Conservation (phyloP, 2,888 invertebrate genomes). For the Melolontha melolontha region DNA sequence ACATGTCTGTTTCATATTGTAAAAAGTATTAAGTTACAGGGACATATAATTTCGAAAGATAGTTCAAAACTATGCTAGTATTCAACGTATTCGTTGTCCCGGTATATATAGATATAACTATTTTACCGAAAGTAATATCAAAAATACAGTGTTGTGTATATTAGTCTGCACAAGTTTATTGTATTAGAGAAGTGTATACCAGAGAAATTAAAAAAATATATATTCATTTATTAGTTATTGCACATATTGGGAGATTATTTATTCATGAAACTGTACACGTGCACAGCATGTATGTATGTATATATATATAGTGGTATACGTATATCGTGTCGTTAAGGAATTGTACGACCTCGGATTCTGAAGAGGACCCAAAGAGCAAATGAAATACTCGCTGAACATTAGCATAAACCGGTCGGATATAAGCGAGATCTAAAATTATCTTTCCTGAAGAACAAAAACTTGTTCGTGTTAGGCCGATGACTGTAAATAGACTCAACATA, state of each 20-base stretch:
- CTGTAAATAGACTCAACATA: constrained; percentile 57
- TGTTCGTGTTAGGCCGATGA: constrained; percentile 60
- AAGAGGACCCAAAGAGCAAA: constrained; percentile 54
- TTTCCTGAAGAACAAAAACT: constrained; percentile 61
- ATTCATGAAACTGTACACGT: constrained; percentile 14
- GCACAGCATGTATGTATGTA: not conserved
- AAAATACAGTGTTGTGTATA: no score
- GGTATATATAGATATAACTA: no score
- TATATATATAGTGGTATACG: constrained; percentile 14
- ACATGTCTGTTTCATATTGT: no score
- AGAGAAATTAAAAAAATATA: no score
- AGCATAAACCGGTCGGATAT: constrained; percentile 62
- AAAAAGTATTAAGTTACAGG: no score
- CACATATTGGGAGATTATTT: constrained; percentile 8
- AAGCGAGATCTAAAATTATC: constrained; percentile 62
- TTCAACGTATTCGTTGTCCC: no score
- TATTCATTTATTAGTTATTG: no score
- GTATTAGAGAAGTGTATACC: no score
- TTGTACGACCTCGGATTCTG: constrained; percentile 38
- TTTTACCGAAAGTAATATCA: no score
- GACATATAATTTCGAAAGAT: no score
- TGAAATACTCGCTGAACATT: constrained; percentile 61
- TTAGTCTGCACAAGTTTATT: no score
- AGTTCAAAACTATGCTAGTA: no score
- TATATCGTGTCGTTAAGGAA: constrained; percentile 37